Conservation (phyloP, 2,113 vertebrate species). For the Ondatra zibethicus region DNA sequence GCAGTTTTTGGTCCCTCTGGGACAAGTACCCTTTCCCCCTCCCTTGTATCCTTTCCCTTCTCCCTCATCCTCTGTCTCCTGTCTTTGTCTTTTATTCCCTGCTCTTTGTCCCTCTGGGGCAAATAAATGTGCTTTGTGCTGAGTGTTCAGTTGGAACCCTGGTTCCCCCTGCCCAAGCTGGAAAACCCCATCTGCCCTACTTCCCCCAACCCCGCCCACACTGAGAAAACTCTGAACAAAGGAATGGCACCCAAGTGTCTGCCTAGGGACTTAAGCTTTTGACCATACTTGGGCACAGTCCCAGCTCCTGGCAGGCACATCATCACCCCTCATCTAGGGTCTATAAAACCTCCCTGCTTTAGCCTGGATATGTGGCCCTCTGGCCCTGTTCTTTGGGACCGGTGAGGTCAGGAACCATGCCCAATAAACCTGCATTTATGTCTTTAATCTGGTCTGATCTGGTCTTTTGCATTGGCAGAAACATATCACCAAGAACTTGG, state of each 20-base stretch:
- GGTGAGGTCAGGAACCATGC: neutral
- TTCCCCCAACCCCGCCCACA: neutral
- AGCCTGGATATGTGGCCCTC: neutral
- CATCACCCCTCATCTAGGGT: neutral
- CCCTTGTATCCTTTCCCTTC: neutral
- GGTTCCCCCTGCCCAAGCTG: neutral
- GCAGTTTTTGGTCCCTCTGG: neutral
- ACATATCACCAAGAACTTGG: neutral
- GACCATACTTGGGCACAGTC: neutral
- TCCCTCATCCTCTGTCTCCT: neutral
- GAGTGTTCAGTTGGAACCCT: neutral
- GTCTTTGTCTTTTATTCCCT: neutral
- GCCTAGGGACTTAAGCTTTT: neutral
- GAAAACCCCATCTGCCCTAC: neutral
- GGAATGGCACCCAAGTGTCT: neutral
- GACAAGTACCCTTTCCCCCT: neutral
- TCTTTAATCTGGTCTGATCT: neutral
- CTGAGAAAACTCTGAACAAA: neutral
- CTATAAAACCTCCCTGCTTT: neutral
- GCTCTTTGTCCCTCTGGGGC: neutral
- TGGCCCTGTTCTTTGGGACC: neutral
- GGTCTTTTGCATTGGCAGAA: neutral
- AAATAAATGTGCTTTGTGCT: neutral
- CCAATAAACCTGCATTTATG: neutral
- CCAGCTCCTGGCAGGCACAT: neutral